A percentile compares a stretch with the other conserved stretches of the same genome.
These are phyloP conservation scores for Corapipo altera DNA, from an alignment of 2,113 vertebrate genomes.

Conservation along the genomic window DNA sequence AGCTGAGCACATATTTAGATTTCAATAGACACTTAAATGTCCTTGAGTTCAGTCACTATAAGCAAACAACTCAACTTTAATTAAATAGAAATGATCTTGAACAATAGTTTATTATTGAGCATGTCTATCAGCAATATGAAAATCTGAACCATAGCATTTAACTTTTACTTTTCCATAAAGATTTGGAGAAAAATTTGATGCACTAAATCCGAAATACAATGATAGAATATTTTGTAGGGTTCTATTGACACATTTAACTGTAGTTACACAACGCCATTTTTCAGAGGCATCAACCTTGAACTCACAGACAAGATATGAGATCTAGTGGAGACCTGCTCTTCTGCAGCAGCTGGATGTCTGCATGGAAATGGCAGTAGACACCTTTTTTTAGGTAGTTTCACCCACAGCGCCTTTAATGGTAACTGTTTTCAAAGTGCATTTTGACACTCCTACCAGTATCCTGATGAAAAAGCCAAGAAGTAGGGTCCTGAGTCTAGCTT, in stretches of 20 bases:
- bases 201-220: not conserved
- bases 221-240: not conserved
- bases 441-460: not conserved
- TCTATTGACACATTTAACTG: not conserved
- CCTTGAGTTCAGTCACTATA: constrained; percentile 1
- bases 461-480: not conserved
- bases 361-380: not conserved
- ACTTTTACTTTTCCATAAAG: not conserved
- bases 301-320: accelerated
- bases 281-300: not conserved
- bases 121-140: not conserved
- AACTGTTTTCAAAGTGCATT: not conserved
- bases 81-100: not conserved
- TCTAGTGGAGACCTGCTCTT: not conserved
- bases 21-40: not conserved
- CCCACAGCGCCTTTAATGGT: not conserved
- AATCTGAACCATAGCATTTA: not conserved
- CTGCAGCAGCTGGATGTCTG: not conserved
- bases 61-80: not conserved
- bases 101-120: not conserved
- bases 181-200: not conserved
- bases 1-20: not conserved
- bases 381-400: not conserved
- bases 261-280: not conserved
- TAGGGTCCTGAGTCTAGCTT: not conserved